A percentile compares a stretch with the other conserved stretches of the same genome.
Conservation (phyloP, 2,888 invertebrate genomes). For the Dynastes hyllus region DNA sequence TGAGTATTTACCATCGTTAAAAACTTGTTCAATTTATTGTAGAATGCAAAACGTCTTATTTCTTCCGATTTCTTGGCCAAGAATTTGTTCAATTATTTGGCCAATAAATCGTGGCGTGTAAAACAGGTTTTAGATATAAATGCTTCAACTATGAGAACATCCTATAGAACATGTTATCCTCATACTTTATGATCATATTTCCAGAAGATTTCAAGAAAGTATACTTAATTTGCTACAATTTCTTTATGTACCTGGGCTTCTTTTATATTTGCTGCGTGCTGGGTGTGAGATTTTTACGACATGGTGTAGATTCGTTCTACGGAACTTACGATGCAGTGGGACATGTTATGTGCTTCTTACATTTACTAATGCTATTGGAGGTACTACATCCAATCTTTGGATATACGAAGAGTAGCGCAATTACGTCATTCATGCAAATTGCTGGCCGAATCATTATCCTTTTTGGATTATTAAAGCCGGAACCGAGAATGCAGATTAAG, state of each 20-base stretch:
- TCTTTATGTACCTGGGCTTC: conserved; percentile 92
- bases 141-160: no score
- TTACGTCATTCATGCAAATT: conserved; percentile 86
- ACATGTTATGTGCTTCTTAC: conserved; percentile 85
- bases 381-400: conserved; percentile 92
- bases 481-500: conserved; percentile 89
- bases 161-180: not conserved
- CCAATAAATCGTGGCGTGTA: no score
- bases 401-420: conserved; percentile 85
- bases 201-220: conserved; percentile 86
- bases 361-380: conserved; percentile 88
- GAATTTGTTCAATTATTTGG: no score
- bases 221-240: conserved; percentile 90
- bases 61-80: no score
- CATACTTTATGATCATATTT: conserved; percentile 60
- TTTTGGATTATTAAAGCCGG: conserved; percentile 88
- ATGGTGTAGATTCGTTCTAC: conserved; percentile 82
- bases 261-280: conserved; percentile 84
- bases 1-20: no score
- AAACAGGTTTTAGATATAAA: no score
- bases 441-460: conserved; percentile 81
- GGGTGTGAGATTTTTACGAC: conserved; percentile 81
- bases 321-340: conserved; percentile 85
- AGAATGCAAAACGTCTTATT: no score
- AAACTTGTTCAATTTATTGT: no score